A percentile compares a stretch with the other conserved stretches of the same genome.
phyloP scores from a whole-genome alignment of 2,888 invertebrate species.

The Trichopoda pennipes region DNA sequence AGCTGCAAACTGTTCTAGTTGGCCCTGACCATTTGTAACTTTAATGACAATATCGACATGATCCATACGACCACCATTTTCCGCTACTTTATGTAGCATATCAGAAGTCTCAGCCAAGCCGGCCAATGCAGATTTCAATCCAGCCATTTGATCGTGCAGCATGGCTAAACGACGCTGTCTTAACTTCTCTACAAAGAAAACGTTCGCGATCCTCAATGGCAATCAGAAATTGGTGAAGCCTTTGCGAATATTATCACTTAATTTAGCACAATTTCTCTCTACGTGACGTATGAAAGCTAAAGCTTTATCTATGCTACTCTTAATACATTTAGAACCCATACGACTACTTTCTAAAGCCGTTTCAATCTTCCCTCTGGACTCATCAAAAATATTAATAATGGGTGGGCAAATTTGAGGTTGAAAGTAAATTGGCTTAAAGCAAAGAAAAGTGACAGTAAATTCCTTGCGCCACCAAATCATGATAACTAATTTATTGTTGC shows the following conservation, averaged over 20 bases:
- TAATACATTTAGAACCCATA: conserved; percentile 84
- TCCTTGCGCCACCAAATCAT: too few species aligned
- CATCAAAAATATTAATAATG: too few species aligned
- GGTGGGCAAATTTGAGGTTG: too few species aligned
- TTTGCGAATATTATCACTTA: conserved; percentile 86
- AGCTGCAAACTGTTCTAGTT: conserved; percentile 84
- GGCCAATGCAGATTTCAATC: conserved; percentile 85
- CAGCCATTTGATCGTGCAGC: conserved; percentile 88
- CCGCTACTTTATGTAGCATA: conserved; percentile 85
- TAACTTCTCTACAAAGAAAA: conserved; percentile 88
- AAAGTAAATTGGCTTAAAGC: too few species aligned
- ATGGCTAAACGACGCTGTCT: conserved; percentile 86
- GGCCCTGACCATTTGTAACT: conserved; percentile 82
- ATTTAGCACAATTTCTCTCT: conserved; percentile 88
- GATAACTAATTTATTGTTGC: too few species aligned
- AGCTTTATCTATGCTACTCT: conserved; percentile 84
- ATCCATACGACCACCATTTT: conserved; percentile 83
- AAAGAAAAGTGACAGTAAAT: too few species aligned
- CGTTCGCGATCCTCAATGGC: conserved; percentile 91
- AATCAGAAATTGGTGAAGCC: conserved; percentile 85
- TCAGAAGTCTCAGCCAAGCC: conserved; percentile 87
- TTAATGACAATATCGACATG: conserved; percentile 83
- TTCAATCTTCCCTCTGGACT: conserved; percentile 84
- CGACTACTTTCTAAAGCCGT: conserved; percentile 84
- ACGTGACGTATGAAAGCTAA: conserved; percentile 86